A percentile compares a stretch with the other conserved stretches of the same genome.
These are phyloP conservation scores for Pangasius larnaudii DNA, from an alignment of 2,797 vertebrate species.

Conservation along the genomic window DNA sequence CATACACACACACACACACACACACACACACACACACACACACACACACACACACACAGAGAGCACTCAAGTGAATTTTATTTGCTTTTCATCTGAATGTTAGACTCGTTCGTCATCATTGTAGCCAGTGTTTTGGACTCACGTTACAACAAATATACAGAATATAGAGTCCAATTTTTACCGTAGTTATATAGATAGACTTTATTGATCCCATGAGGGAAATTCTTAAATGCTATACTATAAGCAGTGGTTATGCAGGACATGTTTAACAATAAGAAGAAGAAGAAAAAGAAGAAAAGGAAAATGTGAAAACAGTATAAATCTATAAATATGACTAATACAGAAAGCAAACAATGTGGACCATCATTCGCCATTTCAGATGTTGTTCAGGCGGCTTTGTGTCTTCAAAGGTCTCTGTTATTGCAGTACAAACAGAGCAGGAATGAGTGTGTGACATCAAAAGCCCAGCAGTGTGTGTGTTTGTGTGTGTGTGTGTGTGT, in stretches of 20 bases:
- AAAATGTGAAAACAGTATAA: neutral
- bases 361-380: neutral
- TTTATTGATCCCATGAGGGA: too few relatives aligned
- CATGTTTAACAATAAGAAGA: neutral
- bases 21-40: neutral
- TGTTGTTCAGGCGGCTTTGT: neutral
- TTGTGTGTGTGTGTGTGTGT: conserved; percentile 18
- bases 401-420: conserved; percentile 17
- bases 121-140: neutral
- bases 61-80: neutral
- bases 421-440: conserved; percentile 1
- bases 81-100: neutral
- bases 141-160: neutral
- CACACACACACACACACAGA: neutral
- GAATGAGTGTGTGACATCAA: conserved; percentile 34
- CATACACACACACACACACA: neutral
- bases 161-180: neutral
- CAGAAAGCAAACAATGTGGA: neutral
- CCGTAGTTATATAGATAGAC: too few relatives aligned
- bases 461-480: conserved; percentile 18
- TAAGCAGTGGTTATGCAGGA: neutral
- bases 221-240: neutral
- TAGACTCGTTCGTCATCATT: neutral
- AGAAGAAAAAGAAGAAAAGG: too few relatives aligned
- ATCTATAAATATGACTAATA: neutral